Evolutionary conservation across 2,797 vertebrate genomes (phyloP), one percentile per base, ranked within the genome.

Genomic region (Chaenodraco wilsoni): DNA sequence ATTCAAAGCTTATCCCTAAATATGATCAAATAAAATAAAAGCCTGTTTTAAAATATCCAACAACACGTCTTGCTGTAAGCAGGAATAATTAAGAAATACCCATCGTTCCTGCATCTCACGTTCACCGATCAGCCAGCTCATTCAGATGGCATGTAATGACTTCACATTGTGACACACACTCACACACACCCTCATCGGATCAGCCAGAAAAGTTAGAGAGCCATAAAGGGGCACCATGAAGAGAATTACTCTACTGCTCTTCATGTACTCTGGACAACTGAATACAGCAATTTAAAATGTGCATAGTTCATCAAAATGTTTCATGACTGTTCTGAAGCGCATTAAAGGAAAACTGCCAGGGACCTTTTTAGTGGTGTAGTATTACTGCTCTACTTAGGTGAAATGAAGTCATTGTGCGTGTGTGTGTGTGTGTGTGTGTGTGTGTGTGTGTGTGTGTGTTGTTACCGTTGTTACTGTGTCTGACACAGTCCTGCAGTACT

Each of bases 401-500:
- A 49, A 16, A 41, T 44, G 17, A 52, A 9, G 16, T 43, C 1
- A 6, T 19, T 44, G 33, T 56, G 50, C 56, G 15, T 27, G 7
- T 37, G 33, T 19, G 33, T 33, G 33, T 33, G 33, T 41, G 27
- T 56, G 50, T n/a, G n/a, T 19, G 59, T 44, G 33, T 56, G 50
- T 56, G 15, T 27, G 7, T 37, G 33, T 19, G 33, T 33, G 33
- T 33, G 33, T 41, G 27, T 56, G 50, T n/a, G n/a, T 19, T n/a
- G 59, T 88, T 92, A 98, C 98, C 97, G 0, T 99, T 96, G 93
- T 98, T 98, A 82, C 94, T 89, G 85, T 99, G 96, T 11, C 97
- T 83, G 56, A 98, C 91, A 0, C 98, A 99, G 88, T 99, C 98
- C 93, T 97, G 97, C 85, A 99, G 95, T 46, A 99, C 97, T 0